These are phyloP conservation scores for Dolichallabes microphthalmus DNA, from an alignment of 2,113 vertebrate genomes.

Conservation along the genomic window DNA sequence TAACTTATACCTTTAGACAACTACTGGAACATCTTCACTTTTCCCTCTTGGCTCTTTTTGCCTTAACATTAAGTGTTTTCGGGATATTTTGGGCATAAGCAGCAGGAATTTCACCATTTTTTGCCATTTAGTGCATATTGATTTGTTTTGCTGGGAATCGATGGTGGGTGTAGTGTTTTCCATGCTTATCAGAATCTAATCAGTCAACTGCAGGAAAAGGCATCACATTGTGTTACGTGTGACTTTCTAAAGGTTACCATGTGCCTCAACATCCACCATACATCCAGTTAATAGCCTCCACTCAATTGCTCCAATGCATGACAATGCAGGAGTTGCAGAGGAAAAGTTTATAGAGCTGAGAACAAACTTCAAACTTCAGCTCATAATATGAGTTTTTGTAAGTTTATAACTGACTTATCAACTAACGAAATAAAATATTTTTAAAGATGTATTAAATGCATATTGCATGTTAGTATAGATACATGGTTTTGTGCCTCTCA, in stretches of 20 bases:
- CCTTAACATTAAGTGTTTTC: background rate
- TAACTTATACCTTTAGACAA: background rate
- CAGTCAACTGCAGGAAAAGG: slow-evolving; percentile 74
- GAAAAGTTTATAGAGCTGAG: slow-evolving; percentile 18
- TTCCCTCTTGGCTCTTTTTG: background rate
- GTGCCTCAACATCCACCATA: slow-evolving; percentile 63
- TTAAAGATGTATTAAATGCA: background rate
- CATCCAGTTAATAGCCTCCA: slow-evolving; percentile 56
- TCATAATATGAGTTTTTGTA: background rate
- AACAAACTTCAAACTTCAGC: slow-evolving; percentile 28
- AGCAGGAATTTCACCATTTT: slow-evolving; percentile 54
- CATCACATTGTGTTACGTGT: slow-evolving; percentile 71
- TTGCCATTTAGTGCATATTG: slow-evolving; percentile 63
- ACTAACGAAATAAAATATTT: background rate
- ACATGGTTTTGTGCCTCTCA: slow-evolving; percentile 6
- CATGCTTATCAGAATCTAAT: slow-evolving; percentile 75
- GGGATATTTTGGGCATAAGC: slow-evolving; percentile 24
- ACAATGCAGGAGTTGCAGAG: slow-evolving; percentile 19
- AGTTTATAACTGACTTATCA: background rate
- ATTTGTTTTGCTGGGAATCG: slow-evolving; percentile 74
- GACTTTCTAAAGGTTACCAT: slow-evolving; percentile 70
- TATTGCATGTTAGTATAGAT: slow-evolving; percentile 22
- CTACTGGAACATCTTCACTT: background rate
- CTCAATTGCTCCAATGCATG: slow-evolving; percentile 7
- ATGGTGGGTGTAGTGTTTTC: slow-evolving; percentile 76